Conservation (phyloP, 2,888 invertebrate species). For the Azorinus chamasolen region DNA sequence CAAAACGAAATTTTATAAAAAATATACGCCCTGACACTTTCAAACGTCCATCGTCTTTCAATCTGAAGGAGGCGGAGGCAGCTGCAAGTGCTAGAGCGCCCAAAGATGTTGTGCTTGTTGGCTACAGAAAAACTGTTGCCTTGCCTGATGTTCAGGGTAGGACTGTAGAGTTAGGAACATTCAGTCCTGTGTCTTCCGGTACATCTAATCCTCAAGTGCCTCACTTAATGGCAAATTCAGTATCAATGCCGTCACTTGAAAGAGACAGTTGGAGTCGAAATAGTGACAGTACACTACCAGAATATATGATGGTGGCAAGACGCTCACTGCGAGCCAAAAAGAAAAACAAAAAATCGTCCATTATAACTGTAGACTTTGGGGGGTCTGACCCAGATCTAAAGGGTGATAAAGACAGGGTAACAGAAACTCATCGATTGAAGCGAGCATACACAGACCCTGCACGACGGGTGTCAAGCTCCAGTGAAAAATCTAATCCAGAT, state of each 20-base stretch:
- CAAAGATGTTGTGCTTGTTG: slow-evolving; percentile 81
- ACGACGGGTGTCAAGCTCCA: slow-evolving; percentile 16
- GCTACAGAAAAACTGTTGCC: slow-evolving; percentile 82
- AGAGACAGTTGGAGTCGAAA: slow-evolving; percentile 77
- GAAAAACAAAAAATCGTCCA: slow-evolving; percentile 47
- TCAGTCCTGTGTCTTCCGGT: slow-evolving; percentile 73
- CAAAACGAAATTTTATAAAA: slow-evolving; percentile 81
- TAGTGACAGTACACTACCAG: slow-evolving; percentile 84
- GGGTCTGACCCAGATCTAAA: slow-evolving; percentile 65
- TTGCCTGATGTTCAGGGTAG: slow-evolving; percentile 52
- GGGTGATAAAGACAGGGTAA: slow-evolving; percentile 26
- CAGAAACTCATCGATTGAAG: slow-evolving; percentile 37
- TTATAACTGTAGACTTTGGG: slow-evolving; percentile 65
- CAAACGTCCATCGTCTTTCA: slow-evolving; percentile 83
- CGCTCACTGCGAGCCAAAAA: slow-evolving; percentile 63
- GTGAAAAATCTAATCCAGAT: slow-evolving; percentile 4
- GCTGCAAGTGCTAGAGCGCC: slow-evolving; percentile 60
- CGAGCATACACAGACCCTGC: slow-evolving; percentile 61
- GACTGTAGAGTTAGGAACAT: slow-evolving; percentile 80
- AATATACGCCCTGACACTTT: slow-evolving; percentile 84
- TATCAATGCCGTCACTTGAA: slow-evolving; percentile 77
- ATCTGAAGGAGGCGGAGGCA: slow-evolving; percentile 76
- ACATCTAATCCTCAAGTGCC: slow-evolving; percentile 31
- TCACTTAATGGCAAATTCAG: slow-evolving; percentile 60
- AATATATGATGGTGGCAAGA: slow-evolving; percentile 71